Evolutionary conservation across 1,140 invertebrate genomes (phyloP).

Genomic region (Meloidogyne floridensis): DNA sequence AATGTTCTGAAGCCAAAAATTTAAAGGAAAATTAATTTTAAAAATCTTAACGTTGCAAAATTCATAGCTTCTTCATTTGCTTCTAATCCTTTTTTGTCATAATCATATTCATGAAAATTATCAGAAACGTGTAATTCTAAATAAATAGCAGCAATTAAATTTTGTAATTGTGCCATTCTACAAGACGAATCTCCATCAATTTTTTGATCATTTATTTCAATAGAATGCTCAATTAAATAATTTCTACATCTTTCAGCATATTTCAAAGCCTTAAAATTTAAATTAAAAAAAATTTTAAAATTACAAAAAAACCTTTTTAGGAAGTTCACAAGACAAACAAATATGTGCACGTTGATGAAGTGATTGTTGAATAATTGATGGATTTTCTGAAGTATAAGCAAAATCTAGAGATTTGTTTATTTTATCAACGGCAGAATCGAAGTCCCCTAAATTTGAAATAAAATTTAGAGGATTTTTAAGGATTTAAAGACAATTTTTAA

Average conservation of each 20-base stretch:
- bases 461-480: too few species aligned
- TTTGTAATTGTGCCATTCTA: constrained; percentile 26
- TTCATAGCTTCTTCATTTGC: constrained; percentile 24
- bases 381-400: constrained; percentile 28
- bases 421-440: constrained; percentile 26
- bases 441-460: neutral
- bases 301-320: constrained; percentile 18
- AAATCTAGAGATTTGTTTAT: constrained; percentile 19
- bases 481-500: too few species aligned
- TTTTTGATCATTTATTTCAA: constrained; percentile 27
- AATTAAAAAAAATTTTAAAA: neutral
- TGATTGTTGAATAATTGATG: constrained; percentile 27
- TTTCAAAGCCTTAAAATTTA: constrained; percentile 4
- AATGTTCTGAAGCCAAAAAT: neutral
- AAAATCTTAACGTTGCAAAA: constrained; percentile 17
- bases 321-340: constrained; percentile 20
- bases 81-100: constrained; percentile 23
- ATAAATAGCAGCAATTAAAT: constrained; percentile 28
- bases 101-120: constrained; percentile 11
- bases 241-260: constrained; percentile 24
- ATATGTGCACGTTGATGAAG: constrained; percentile 32
- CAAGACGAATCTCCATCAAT: constrained; percentile 17
- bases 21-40: too few species aligned
- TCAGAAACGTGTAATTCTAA: neutral
- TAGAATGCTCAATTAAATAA: constrained; percentile 8